Conservation (phyloP, 2,113 vertebrate species). For the Anseranas semipalmata region DNA sequence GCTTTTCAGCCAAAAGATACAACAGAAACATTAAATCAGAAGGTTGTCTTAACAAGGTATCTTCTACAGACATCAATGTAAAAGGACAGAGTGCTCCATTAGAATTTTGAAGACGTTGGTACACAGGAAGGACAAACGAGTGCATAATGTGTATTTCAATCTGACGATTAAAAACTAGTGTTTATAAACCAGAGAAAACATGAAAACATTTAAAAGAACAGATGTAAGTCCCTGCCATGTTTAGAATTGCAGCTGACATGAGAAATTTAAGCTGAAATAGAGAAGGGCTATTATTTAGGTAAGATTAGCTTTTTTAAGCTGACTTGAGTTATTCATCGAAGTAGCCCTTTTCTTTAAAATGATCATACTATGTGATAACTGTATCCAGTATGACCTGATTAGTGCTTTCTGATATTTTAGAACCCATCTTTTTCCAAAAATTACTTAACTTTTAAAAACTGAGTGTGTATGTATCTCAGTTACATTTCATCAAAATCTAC, state of each 20-base stretch:
- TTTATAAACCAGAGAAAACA: background rate
- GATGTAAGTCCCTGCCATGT: background rate
- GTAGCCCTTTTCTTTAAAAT: background rate
- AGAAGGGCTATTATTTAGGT: background rate
- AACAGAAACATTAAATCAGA: slow-evolving; percentile 80
- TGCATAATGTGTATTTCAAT: slow-evolving; percentile 50
- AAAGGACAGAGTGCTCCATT: slow-evolving; percentile 41
- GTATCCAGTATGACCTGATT: background rate
- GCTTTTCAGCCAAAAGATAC: slow-evolving; percentile 56
- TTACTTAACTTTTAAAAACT: background rate
- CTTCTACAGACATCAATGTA: slow-evolving; percentile 59
- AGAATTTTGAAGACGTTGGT: slow-evolving; percentile 74
- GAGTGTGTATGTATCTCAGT: background rate
- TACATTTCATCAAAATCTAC: background rate
- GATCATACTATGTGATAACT: background rate
- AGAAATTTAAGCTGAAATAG: background rate
- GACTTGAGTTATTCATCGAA: background rate
- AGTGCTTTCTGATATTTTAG: background rate
- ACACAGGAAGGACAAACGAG: slow-evolving; percentile 63
- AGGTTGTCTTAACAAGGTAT: slow-evolving; percentile 69
- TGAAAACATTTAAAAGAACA: background rate
- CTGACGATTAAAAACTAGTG: slow-evolving; percentile 35
- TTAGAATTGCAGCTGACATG: background rate
- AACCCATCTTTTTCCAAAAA: background rate
- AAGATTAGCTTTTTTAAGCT: background rate